Base-by-base conservation (phyloP, 2,888 invertebrate species). In the Sesia bembeciformis region DNA sequence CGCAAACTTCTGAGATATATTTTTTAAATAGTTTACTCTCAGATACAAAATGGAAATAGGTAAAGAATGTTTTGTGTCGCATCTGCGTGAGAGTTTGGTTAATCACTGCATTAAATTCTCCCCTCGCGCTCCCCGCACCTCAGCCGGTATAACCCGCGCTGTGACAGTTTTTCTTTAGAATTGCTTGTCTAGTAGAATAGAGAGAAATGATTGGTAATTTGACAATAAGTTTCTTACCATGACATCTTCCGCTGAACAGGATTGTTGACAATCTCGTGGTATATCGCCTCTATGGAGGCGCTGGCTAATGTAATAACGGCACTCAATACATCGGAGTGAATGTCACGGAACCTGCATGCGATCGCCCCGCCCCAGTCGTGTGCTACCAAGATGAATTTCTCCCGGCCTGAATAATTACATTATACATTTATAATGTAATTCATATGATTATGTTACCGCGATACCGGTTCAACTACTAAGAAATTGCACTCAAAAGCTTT, bases 321-420 rank as follows among this genome's bases (percentile, higher is more conserved):
- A 43, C 63, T 64, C 46, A 94, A 70, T 58, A 90, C 70, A 3
- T 93, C 89, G 0, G 93, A 92, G 65, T 92, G 80, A 3, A 67
- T 61, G 50, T 85, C 78, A 0, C 92, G 87, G 65, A 92, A 87
- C 43, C 68, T 65, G 83, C 91, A 92, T 0, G 91, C 91, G 3
- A 94, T 72, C 5, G 90, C 59, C 53, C 92, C 93, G 56, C 94
- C 94, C 93, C 93, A 94, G 72, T 94, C 94, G 77, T 94, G 94
- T 0, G 90, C 88, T 3, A 93, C 85, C 5, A 94, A 66, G 51
- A 91, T 90, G 62, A 84, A 90, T 62, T 90, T 90, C 52, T 90
- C 80, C 39, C 84, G 81, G 54, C 90, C 91, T 91, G 65, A 4
- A 75, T 74, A 56, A n/a, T n/a, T n/a, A n/a, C n/a, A n/a, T n/a